phyloP scores from a whole-genome alignment of 2,797 vertebrate genomes.

The Pseudomugil tenellus region DNA sequence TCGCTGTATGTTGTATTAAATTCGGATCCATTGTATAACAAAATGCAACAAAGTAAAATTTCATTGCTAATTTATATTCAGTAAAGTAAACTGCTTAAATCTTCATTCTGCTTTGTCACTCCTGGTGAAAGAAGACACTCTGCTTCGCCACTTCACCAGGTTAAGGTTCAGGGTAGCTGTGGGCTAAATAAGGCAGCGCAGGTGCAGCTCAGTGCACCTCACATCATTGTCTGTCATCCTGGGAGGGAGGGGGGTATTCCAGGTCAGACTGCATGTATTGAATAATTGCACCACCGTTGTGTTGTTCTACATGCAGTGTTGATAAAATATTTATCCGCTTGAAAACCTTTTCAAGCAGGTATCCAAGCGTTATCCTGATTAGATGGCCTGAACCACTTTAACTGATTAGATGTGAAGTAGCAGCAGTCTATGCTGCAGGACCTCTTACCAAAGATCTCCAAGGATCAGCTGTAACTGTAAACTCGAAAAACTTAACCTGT shows the following conservation, averaged over 20 bases:
- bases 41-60: background rate
- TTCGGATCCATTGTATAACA: background rate
- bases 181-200: conserved; percentile 5
- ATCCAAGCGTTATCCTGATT: conserved; percentile 8
- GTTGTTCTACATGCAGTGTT: background rate
- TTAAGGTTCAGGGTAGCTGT: background rate
- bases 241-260: conserved; percentile 4
- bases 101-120: background rate
- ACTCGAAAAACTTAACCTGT: conserved; percentile 5
- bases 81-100: background rate
- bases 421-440: conserved; percentile 1
- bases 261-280: conserved; percentile 3
- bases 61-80: background rate
- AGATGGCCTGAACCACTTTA: conserved; percentile 11
- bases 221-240: conserved; percentile 10
- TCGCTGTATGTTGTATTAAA: too few relatives aligned
- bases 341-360: conserved; percentile 2
- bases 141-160: background rate
- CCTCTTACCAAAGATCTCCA: background rate
- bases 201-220: conserved; percentile 8
- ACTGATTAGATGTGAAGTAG: conserved; percentile 22
- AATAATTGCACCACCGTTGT: conserved; percentile 12
- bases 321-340: background rate
- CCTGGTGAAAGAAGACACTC: background rate
- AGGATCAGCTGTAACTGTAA: conserved; percentile 11